These are phyloP conservation scores for Ylistrum balloti DNA, from an alignment of 1,140 invertebrate genomes.

Conservation along the genomic window DNA sequence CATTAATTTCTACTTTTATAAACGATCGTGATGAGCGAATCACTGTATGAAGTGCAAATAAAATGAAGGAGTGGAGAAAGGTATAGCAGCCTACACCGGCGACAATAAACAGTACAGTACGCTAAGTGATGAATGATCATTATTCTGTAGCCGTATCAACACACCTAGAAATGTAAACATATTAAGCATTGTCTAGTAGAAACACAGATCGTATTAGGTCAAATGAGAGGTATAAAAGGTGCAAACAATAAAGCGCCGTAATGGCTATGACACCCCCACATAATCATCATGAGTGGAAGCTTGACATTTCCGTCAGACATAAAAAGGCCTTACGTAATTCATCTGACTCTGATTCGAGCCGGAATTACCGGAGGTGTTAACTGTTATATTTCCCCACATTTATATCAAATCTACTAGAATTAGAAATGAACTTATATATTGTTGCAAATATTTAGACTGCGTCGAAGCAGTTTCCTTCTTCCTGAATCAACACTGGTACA, in stretches of 20 bases:
- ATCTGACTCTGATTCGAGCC: not conserved
- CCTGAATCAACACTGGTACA: no score
- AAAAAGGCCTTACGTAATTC: not conserved
- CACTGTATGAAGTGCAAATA: not conserved
- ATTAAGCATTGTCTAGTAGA: not conserved
- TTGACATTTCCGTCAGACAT: slow-evolving; percentile 13
- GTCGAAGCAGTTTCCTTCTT: no score
- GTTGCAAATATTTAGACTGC: no score
- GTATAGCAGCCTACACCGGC: not conserved
- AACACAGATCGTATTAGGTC: not conserved
- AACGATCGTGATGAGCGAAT: not conserved
- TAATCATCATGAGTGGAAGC: not conserved
- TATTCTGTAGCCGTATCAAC: not conserved
- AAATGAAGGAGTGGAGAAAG: not conserved
- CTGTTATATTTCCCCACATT: not conserved
- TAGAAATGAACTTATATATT: not conserved
- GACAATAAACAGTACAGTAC: not conserved
- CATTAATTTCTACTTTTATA: not conserved
- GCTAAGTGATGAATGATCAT: not conserved
- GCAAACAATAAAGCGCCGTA: not conserved
- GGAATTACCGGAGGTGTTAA: not conserved
- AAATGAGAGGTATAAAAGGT: not conserved
- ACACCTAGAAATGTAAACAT: not conserved
- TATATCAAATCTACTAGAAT: not conserved
- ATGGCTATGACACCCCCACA: not conserved